Evolutionary conservation across 2,888 invertebrate species (phyloP).

Genomic region (Cephus rjabovi): DNA sequence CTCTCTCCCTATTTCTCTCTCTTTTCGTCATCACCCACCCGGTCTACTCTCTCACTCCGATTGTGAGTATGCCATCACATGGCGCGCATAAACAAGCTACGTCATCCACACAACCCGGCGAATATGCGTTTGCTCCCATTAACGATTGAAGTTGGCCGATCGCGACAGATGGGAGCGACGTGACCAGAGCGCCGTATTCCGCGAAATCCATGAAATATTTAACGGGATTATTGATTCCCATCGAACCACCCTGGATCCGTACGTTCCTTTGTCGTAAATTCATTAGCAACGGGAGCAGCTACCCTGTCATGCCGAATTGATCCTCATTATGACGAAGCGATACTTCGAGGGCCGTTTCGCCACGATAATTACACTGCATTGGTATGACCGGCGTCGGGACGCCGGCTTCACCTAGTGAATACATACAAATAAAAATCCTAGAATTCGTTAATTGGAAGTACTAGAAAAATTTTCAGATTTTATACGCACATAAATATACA

Average conservation of each 20-base stretch:
- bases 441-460: background rate
- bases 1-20: background rate
- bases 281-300: constrained; percentile 41
- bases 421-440: background rate
- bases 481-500: too few relatives aligned
- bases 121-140: constrained; percentile 54
- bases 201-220: constrained; percentile 61
- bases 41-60: background rate
- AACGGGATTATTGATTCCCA: constrained; percentile 60
- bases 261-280: constrained; percentile 39
- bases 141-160: constrained; percentile 60
- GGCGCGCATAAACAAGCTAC: constrained; percentile 32
- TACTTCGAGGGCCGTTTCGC: background rate
- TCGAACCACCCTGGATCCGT: background rate
- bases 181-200: constrained; percentile 52
- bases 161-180: constrained; percentile 60
- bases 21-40: background rate
- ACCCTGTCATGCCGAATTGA: background rate
- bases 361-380: background rate
- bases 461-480: background rate
- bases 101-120: constrained; percentile 35
- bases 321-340: background rate
- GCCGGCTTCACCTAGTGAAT: background rate
- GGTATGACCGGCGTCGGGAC: background rate
- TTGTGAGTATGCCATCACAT: constrained; percentile 23